Base-by-base conservation (phyloP, 2,113 vertebrate species). In the Lasiurus borealis region DNA sequence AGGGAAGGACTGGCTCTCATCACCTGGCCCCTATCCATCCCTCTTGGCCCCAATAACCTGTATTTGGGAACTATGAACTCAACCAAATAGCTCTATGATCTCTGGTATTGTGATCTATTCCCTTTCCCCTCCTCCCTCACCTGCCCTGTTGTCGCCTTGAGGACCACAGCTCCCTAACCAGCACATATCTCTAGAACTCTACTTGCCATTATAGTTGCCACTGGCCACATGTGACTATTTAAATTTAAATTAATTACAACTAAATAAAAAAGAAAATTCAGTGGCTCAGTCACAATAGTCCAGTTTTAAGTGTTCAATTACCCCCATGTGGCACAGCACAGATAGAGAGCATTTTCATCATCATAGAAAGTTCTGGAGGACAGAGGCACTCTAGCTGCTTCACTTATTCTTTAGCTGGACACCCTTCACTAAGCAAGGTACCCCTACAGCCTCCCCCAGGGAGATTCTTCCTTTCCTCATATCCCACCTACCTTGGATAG, bases 191-290 rank as follows among this genome's bases (percentile, higher is more conserved):
- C 36, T 82, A 68, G 18, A 85, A 19, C n/a, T 66, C 31, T 57
- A 44, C 54, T 93, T 46, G 36, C 57, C 50, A 31, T 13, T 15
- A 13, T 9, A 48, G 44, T 36, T 15, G 40, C 68, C 78, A 78
- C 57, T 76, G 46, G 68, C 31, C 62, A 77, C 71, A 59, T 1
- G 23, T 78, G 29, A 44, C 48, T 77, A 57, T 54, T 93, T 64
- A 68, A 40, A 48, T 69, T 77, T 83, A 73, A 80, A 57, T 71
- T 48, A 80, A 18, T 94, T 40, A 52, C 52, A 82, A 27, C 25
- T 15, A 80, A 72, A 85, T 76, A 27, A 29, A 87, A 81, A 50
- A 10, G n/a, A 73, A 85, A 87, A 87, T 66, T 91, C 73, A 68
- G 40, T 31, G 85, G 18, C 50, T 95, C 71, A 25, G 31, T 83